Base-by-base conservation (phyloP, 2,113 vertebrate species). In the Plecturocebus donacophilus region DNA sequence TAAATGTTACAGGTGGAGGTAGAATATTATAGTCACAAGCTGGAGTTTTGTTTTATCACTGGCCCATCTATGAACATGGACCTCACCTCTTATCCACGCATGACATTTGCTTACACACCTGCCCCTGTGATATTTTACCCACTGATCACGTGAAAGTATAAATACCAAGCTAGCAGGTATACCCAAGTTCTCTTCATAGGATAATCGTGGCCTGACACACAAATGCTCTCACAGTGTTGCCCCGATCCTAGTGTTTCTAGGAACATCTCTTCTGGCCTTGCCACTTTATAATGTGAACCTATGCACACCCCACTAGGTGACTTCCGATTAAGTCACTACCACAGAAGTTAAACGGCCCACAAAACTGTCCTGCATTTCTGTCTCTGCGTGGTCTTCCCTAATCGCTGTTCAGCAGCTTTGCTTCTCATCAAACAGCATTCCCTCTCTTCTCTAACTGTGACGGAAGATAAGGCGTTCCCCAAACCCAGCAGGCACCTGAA, bases 51-150 rank as follows among this genome's bases (percentile, higher is more conserved):
- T 16, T 70, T 91, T 12, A 40, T 79, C 12, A 11, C 4, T 27
- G 42, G 16, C 35, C 32, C 1, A 0, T 38, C 11, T 4, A 9
- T 6, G 38, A 87, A 17, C 45, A 2, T 3, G 19, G 0, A 11
- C 20, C 9, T 14, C n/a, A 20, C 13, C 30, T 13, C 6, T 42
- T 6, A 23, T 8, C 38, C 20, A 40, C 8, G 21, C 14, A 0
- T 23, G 27, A 71, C 30, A 38, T 27, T 12, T 45, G 21, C 14
- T 12, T 49, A n/a, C 73, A n/a, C 2, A 19, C 30, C 87, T 75
- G 73, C 32, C 30, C 45, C 61, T 5, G 0, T 38, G 56, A 38
- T 5, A 6, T 40, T 13, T 58, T n/a, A 20, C 19, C 32, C 23
- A n/a, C 0, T 3, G 0, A 86, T 42, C 10, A 32, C 11, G 38